Evolutionary conservation across 2,797 vertebrate species (phyloP), one percentile per base, ranked within the genome.

Genomic region (Tenualosa ilisha): DNA sequence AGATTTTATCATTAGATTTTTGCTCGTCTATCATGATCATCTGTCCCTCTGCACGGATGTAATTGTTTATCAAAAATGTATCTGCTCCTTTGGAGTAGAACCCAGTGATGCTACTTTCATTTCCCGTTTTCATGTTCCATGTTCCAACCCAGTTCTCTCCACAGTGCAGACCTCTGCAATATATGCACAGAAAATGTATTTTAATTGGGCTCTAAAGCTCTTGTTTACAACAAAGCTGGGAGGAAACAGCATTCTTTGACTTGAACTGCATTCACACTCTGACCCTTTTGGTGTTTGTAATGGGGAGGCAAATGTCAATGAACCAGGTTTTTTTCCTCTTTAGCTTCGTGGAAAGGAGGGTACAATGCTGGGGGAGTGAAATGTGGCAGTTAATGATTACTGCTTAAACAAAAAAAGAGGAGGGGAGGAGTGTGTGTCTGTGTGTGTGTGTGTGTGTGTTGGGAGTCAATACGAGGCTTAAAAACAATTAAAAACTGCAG

Each of bases 401-500:
- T 79, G 72, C 40, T 79, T 79, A 2, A 17, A 72, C 13, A 31
- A 79, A 79, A 15, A 3, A 72, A 37, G 11, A 8, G 8, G 24
- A 88, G 90, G 91, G 89, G 89, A 8, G 46, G 17, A 9, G 50
- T 51, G 50, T 51, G 50, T 31, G 31, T 31, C 31, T 51, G 50
- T 90, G 83, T 85, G 84, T 51, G 50, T 51, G 50, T 51, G 50
- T 51, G 50, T 51, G 50, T 51, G 50, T 51, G 50, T 51, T 51
- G 7, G 31, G 89, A 89, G 54, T 87, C 92, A 89, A 88, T 91
- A 92, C 90, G 88, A 90, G 87, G 91, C 89, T 94, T 94, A 92
- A 83, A 91, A 92, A 92, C 84, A 91, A 90, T 89, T 91, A 85
- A 88, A 88, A 79, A 91, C 89, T 87, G 88, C 87, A 89, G 87